Percentiles rank a stretch among this genome's conserved stretches.
Conservation (phyloP, 2,888 invertebrate genomes). For the Erebia palarica region DNA sequence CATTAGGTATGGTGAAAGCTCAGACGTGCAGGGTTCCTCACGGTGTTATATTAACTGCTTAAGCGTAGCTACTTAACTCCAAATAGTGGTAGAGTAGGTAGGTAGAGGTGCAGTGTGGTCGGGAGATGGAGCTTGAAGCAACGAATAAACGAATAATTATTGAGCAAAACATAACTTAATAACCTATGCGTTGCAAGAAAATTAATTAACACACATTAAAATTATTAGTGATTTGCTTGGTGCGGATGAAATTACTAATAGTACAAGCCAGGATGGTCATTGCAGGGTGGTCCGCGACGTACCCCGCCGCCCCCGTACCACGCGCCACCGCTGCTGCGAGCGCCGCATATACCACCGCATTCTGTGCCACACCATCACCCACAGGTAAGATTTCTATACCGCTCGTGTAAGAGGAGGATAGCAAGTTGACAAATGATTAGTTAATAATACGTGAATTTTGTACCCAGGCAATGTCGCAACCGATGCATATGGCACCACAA, state of each 20-base stretch:
- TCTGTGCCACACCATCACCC: conserved; percentile 59
- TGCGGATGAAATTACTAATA: conserved; percentile 7
- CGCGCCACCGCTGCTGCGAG: conserved; percentile 75
- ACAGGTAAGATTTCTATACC: conserved; percentile 52
- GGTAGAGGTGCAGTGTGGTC: no score
- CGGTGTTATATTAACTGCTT: no score
- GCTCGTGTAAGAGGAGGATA: no score
- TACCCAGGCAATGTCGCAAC: conserved; percentile 57
- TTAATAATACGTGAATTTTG: background rate
- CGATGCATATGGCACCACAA: conserved; percentile 55
- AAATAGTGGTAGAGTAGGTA: no score
- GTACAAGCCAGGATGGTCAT: conserved; percentile 44
- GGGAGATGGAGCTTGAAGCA: no score
- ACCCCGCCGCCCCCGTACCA: conserved; percentile 91
- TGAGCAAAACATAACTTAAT: no score
- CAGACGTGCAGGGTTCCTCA: no score
- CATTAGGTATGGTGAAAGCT: no score
- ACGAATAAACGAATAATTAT: no score
- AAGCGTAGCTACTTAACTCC: no score
- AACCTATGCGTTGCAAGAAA: background rate
- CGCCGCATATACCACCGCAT: conserved; percentile 59
- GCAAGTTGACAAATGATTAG: background rate
- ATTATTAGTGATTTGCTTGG: background rate
- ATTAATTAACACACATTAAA: background rate
- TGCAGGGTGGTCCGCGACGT: conserved; percentile 84